phyloP scores from a whole-genome alignment of 2,888 invertebrate species.

The Campoplex capitator region DNA sequence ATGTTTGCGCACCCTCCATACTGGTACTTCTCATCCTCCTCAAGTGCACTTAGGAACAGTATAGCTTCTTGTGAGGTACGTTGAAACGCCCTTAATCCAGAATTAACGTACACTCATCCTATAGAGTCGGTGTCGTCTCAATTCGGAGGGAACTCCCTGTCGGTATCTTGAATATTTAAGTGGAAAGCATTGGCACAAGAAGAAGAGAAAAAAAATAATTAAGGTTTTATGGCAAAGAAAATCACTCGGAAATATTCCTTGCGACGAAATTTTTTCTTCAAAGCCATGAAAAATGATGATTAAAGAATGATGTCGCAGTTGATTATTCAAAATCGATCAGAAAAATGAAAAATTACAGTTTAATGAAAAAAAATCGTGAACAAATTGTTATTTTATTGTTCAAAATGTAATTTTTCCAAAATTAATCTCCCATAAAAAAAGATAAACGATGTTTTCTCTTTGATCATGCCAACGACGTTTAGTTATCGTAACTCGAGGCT shows the following conservation, averaged over 20 bases:
- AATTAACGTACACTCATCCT: conserved; percentile 29
- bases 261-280: neutral
- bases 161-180: conserved; percentile 14
- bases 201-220: conserved; percentile 10
- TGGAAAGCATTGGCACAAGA: neutral
- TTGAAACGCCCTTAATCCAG: conserved; percentile 31
- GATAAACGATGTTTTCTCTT: neutral
- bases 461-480: neutral
- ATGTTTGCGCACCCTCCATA: conserved; percentile 12
- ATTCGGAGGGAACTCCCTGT: neutral
- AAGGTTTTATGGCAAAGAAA: neutral
- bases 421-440: neutral
- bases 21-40: conserved; percentile 26
- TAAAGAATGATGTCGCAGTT: neutral
- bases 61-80: conserved; percentile 15
- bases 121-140: conserved; percentile 5
- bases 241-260: neutral
- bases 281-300: neutral
- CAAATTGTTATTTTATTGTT: neutral
- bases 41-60: conserved; percentile 34
- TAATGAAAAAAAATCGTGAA: neutral
- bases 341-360: neutral
- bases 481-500: neutral
- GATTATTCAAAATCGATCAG: too few species aligned
- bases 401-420: neutral